Percentiles rank a stretch among this genome's conserved stretches.
These are phyloP conservation scores for Onychomys leucogaster DNA, from an alignment of 2,797 vertebrate species.

Conservation along the genomic window DNA sequence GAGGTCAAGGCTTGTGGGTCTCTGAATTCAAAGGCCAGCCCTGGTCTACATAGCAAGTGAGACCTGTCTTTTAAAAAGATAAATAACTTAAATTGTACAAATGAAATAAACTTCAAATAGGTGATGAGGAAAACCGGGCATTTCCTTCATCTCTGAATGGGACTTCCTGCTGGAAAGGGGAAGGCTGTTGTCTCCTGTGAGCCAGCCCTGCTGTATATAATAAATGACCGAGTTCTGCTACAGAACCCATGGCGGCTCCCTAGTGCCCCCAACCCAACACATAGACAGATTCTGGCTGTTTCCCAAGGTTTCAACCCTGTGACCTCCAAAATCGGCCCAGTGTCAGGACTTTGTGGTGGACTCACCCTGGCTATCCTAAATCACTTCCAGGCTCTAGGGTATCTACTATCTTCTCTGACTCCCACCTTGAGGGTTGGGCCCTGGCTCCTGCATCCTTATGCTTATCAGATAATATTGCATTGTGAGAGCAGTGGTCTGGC, in stretches of 20 bases:
- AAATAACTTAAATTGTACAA: background rate
- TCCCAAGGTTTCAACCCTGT: background rate
- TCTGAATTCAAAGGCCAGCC: background rate
- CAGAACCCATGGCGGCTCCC: background rate
- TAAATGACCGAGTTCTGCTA: background rate
- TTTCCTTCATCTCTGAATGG: background rate
- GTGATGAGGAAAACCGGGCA: background rate
- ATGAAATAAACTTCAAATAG: conserved; percentile 42
- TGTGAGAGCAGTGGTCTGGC: background rate
- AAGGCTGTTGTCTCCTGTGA: background rate
- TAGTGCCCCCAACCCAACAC: background rate
- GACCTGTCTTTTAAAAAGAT: background rate
- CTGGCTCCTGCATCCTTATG: background rate
- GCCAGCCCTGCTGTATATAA: background rate
- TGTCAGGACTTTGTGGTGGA: background rate
- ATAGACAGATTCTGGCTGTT: background rate
- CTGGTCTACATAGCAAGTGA: background rate
- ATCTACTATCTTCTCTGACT: background rate
- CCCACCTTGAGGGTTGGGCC: background rate
- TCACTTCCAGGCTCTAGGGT: background rate
- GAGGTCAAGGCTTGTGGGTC: background rate
- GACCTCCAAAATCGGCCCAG: background rate
- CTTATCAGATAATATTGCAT: background rate
- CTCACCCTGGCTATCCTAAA: background rate
- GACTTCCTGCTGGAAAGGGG: background rate